Percentiles rank a stretch among this genome's conserved stretches.
phyloP scores from a whole-genome alignment of 2,888 invertebrate genomes.

The Drosophila birchii region DNA sequence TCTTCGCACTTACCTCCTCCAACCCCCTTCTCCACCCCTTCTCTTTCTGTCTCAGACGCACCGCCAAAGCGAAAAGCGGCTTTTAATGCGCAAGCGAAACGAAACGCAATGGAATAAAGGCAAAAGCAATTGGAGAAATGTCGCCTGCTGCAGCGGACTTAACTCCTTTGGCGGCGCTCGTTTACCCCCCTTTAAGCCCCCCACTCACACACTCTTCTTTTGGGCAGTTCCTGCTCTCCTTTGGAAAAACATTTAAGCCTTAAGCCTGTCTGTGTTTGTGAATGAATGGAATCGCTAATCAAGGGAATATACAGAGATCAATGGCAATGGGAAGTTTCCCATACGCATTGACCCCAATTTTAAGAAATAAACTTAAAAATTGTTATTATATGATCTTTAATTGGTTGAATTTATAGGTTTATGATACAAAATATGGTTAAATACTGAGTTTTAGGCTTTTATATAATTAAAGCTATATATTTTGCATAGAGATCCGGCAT shows the following conservation, averaged over 20 bases:
- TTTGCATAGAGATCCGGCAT: not conserved
- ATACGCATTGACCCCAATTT: slow-evolving; percentile 2
- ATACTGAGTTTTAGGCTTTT: too few relatives aligned
- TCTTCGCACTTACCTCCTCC: slow-evolving; percentile 50
- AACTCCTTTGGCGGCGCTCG: slow-evolving; percentile 17
- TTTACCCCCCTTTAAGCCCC: not conserved
- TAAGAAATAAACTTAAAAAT: not conserved
- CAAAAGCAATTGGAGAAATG: slow-evolving; percentile 26
- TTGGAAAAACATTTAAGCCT: not conserved
- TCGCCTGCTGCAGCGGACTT: slow-evolving; percentile 21
- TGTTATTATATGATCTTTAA: not conserved
- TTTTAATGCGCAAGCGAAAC: slow-evolving; percentile 63
- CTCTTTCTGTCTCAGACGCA: slow-evolving; percentile 55
- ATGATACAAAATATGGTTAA: too few relatives aligned
- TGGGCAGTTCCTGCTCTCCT: slow-evolving; percentile 14
- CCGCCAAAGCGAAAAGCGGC: slow-evolving; percentile 69
- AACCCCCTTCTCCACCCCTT: slow-evolving; percentile 39
- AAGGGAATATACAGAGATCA: not conserved
- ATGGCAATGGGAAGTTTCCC: slow-evolving; percentile 1
- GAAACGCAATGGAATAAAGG: slow-evolving; percentile 27
- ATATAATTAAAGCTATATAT: too few relatives aligned
- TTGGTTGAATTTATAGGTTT: too few relatives aligned
- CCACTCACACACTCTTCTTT: not conserved
- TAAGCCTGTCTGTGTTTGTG: not conserved
- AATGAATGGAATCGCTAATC: slow-evolving; percentile 28